Evolutionary conservation across 2,888 invertebrate genomes (phyloP).

Genomic region (Apoderus coryli): DNA sequence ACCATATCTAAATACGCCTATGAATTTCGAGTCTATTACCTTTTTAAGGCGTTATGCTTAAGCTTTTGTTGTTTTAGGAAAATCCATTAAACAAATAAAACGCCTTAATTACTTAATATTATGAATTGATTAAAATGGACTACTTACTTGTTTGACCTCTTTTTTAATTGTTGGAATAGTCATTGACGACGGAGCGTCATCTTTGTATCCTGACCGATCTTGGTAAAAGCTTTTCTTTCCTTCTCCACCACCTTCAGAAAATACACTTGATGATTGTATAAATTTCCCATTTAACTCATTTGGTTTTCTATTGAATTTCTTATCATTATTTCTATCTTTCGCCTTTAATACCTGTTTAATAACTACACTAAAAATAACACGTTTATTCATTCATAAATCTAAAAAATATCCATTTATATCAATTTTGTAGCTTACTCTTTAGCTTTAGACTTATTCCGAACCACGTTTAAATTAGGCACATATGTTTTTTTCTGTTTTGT

Average conservation of each 20-base stretch:
- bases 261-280: slow-evolving; percentile 27
- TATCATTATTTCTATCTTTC: slow-evolving; percentile 13
- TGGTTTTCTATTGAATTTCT: no score
- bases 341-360: slow-evolving; percentile 16
- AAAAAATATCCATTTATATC: slow-evolving; percentile 5
- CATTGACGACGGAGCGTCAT: slow-evolving; percentile 16
- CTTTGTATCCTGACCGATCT: slow-evolving; percentile 16
- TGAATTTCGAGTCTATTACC: no score
- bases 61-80: no score
- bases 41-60: no score
- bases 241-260: slow-evolving; percentile 27
- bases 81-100: no score
- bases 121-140: no score
- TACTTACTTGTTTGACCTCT: no score
- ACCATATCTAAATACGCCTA: no score
- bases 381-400: slow-evolving; percentile 4
- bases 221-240: slow-evolving; percentile 15
- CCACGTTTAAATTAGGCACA: slow-evolving; percentile 29
- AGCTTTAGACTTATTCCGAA: slow-evolving; percentile 25
- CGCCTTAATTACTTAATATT: no score
- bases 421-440: slow-evolving; percentile 25
- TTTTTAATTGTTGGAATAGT: slow-evolving; percentile 22
- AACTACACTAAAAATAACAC: slow-evolving; percentile 12
- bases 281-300: slow-evolving; percentile 16
- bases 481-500: slow-evolving; percentile 27